Conservation (phyloP, 2,888 invertebrate genomes). For the Scelioninae gen. 2 region DNA sequence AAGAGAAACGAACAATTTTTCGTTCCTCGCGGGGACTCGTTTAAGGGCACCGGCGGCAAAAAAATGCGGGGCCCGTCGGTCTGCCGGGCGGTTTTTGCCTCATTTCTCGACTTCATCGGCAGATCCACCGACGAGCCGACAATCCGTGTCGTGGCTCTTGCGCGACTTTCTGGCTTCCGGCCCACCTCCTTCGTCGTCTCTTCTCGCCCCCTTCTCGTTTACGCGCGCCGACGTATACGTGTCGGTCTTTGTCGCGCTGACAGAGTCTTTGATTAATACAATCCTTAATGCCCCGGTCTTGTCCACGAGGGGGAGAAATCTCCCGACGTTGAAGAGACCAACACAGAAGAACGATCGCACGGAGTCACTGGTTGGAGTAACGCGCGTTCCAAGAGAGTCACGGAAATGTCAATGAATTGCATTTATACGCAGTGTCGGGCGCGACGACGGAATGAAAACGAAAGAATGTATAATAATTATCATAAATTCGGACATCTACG, state of each 20-base stretch:
- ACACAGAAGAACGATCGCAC: conserved; percentile 36
- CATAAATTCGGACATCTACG: background rate
- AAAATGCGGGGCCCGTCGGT: conserved; percentile 69
- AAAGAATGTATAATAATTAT: background rate
- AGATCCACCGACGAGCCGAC: conserved; percentile 68
- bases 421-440: background rate
- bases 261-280: conserved; percentile 75
- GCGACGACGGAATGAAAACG: background rate
- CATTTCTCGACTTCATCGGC: conserved; percentile 75
- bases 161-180: conserved; percentile 62
- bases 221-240: conserved; percentile 43
- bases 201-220: conserved; percentile 54
- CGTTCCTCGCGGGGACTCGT: conserved; percentile 44
- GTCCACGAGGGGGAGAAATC: conserved; percentile 55
- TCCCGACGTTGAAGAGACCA: conserved; percentile 41
- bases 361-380: conserved; percentile 24
- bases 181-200: conserved; percentile 46
- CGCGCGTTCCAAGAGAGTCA: conserved; percentile 1
- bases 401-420: conserved; percentile 28
- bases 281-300: conserved; percentile 71
- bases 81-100: conserved; percentile 72
- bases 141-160: conserved; percentile 68
- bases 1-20: conserved; percentile 58
- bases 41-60: conserved; percentile 22
- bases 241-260: conserved; percentile 69